Evolutionary conservation across 2,113 vertebrate species (phyloP).

Genomic region (Tor tambroides): DNA sequence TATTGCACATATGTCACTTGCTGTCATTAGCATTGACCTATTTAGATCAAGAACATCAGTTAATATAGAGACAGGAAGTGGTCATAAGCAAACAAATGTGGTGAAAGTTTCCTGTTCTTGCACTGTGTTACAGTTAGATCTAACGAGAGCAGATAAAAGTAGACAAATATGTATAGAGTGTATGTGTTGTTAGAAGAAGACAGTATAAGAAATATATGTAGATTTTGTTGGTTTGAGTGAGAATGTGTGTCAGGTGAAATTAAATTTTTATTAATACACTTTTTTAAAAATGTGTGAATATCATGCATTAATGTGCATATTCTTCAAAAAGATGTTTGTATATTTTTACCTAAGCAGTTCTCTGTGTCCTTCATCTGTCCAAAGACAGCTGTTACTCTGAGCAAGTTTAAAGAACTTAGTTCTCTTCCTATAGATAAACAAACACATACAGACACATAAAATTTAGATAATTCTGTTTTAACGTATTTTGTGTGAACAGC

Average conservation of each 20-base stretch:
- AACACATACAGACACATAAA: slow-evolving; percentile 19
- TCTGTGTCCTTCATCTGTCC: slow-evolving; percentile 84
- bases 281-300: background rate
- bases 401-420: slow-evolving; percentile 87
- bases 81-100: background rate
- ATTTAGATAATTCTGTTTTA: background rate
- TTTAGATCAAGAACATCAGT: slow-evolving; percentile 14
- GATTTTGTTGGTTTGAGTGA: background rate
- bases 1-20: slow-evolving; percentile 90
- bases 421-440: slow-evolving; percentile 61
- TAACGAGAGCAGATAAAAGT: background rate
- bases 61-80: slow-evolving; percentile 25
- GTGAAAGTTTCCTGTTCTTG: background rate
- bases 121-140: background rate
- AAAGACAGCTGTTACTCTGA: slow-evolving; percentile 81
- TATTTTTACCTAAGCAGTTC: slow-evolving; percentile 82
- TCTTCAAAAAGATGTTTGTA: background rate
- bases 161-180: background rate
- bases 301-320: background rate
- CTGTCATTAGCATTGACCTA: slow-evolving; percentile 95
- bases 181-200: background rate
- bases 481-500: background rate
- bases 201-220: background rate
- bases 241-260: background rate
- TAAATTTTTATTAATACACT: background rate